Conservation (phyloP, 2,113 vertebrate species). For the Marmota monax region DNA sequence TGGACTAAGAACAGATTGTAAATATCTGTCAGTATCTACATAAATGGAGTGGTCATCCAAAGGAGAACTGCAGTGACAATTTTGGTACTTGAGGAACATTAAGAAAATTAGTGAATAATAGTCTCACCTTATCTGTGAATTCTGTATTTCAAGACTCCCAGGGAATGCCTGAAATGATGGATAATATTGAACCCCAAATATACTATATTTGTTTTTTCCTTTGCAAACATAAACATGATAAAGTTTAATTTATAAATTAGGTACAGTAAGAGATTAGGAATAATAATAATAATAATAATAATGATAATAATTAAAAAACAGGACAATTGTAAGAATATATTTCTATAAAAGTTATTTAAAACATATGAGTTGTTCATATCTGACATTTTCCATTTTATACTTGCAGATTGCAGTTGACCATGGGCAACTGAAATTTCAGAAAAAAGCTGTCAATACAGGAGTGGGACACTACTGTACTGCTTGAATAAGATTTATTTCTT, state of each 20-base stretch:
- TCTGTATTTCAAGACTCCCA: neutral
- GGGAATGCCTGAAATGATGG: neutral
- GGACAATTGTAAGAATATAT: neutral
- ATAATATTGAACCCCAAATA: neutral
- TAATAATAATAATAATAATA: neutral
- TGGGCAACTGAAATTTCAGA: neutral
- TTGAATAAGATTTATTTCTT: slow-evolving; percentile 29
- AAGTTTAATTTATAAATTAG: neutral
- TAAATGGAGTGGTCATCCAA: neutral
- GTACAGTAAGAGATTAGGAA: neutral
- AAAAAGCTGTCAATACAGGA: neutral
- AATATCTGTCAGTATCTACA: neutral
- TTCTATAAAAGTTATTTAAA: neutral
- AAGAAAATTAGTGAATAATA: neutral
- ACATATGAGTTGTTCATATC: neutral
- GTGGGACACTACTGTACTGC: neutral
- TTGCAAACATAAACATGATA: neutral
- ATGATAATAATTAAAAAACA: neutral
- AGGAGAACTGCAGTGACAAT: neutral
- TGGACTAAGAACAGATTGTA: neutral
- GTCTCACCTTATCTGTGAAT: neutral
- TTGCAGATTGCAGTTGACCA: neutral
- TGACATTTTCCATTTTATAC: neutral
- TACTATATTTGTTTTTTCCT: neutral
- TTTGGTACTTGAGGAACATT: neutral